phyloP scores from a whole-genome alignment of 1,140 invertebrate genomes.

The Rhyzopertha dominica region DNA sequence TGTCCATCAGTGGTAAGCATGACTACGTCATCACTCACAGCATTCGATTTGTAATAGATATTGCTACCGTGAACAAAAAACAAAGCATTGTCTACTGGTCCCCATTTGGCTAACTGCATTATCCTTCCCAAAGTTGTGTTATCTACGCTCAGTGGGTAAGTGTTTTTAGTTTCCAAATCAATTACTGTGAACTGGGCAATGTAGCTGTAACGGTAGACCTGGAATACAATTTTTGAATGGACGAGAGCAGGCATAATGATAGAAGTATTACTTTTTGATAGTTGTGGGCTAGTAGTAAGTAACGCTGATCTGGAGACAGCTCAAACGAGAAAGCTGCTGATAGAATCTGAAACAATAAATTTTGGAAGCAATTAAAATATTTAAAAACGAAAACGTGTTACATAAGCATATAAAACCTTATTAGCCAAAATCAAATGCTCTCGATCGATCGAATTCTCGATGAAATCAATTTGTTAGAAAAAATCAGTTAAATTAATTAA shows the following conservation, averaged over 20 bases:
- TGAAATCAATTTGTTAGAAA: too few relatives aligned
- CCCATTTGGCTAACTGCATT: conserved; percentile 58
- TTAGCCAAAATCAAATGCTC: too few relatives aligned
- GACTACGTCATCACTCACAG: conserved; percentile 3
- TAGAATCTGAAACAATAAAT: conserved; percentile 35
- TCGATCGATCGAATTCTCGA: too few relatives aligned
- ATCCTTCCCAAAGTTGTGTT: conserved; percentile 45
- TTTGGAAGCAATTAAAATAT: conserved; percentile 4
- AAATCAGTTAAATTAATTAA: too few relatives aligned
- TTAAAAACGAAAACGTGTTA: too few relatives aligned
- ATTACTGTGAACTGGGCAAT: conserved; percentile 54
- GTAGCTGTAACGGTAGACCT: conserved; percentile 56
- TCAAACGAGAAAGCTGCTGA: conserved; percentile 35
- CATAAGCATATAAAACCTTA: too few relatives aligned
- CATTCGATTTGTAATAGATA: conserved; percentile 51
- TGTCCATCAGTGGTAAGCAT: conserved; percentile 50
- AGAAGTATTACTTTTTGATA: conserved; percentile 49
- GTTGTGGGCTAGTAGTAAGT: conserved; percentile 47
- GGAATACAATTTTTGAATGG: conserved; percentile 41
- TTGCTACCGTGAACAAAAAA: conserved; percentile 78
- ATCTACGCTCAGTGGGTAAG: conserved; percentile 43
- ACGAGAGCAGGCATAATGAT: not conserved
- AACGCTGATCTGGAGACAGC: conserved; percentile 51
- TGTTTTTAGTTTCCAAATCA: conserved; percentile 47
- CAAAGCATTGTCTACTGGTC: conserved; percentile 62